phyloP scores from a whole-genome alignment of 2,797 vertebrate genomes.

The Salarias fasciatus region DNA sequence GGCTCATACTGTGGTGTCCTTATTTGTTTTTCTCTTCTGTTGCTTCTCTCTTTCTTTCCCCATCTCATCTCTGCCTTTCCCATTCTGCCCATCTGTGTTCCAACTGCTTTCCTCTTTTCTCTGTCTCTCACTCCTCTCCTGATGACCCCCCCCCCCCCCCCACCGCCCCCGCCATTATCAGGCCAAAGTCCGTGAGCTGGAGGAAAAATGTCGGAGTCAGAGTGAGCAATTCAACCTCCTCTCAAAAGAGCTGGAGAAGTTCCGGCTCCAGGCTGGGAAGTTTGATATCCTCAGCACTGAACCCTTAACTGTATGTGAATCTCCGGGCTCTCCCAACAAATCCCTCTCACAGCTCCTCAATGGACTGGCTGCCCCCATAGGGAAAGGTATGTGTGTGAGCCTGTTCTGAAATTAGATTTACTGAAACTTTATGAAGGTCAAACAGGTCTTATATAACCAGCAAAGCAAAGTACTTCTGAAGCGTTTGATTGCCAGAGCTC shows the following conservation, averaged over 20 bases:
- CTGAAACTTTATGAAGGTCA: background rate
- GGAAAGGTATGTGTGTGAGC: constrained; percentile 90
- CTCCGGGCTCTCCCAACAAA: constrained; percentile 86
- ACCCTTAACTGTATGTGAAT: constrained; percentile 77
- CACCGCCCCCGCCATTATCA: constrained; percentile 63
- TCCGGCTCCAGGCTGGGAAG: constrained; percentile 91
- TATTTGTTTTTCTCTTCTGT: constrained; percentile 20
- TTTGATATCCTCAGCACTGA: constrained; percentile 89
- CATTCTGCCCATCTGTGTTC: constrained; percentile 18
- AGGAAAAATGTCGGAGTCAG: constrained; percentile 96
- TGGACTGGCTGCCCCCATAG: constrained; percentile 88
- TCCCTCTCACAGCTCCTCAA: constrained; percentile 90
- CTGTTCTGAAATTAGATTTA: too few species aligned
- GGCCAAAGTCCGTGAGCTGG: constrained; percentile 97
- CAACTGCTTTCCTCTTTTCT: constrained; percentile 2
- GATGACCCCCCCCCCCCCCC: constrained; percentile 43
- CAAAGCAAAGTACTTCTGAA: too few species aligned
- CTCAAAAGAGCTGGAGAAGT: constrained; percentile 93
- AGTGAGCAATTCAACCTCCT: constrained; percentile 98
- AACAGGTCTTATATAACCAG: too few species aligned
- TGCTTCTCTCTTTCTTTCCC: constrained; percentile 8
- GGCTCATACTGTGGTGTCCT: constrained; percentile 23
- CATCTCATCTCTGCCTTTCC: constrained; percentile 3
- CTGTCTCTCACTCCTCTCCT: constrained; percentile 18
- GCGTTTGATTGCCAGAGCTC: too few species aligned